Evolutionary conservation across 2,888 invertebrate genomes (phyloP), one percentile per base, ranked within the genome.

Genomic region (Orchesella flavescens): DNA sequence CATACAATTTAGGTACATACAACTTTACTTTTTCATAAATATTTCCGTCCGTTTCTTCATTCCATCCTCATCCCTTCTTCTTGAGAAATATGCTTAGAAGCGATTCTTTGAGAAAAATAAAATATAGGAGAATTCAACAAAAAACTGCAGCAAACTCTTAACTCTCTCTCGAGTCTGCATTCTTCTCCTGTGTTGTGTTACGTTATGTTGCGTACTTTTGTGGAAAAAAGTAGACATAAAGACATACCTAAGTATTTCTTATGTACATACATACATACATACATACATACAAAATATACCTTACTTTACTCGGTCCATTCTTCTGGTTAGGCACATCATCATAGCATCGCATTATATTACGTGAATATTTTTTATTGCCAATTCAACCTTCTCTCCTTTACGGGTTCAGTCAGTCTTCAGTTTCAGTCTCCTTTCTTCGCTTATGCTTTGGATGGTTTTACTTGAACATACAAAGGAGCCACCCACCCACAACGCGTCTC

Each of bases 321-420:
- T n/a, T n/a, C n/a, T n/a, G n/a, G n/a, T n/a, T n/a, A n/a, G n/a
- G n/a, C n/a, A n/a, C n/a, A n/a, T n/a, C n/a, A n/a, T n/a, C n/a
- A n/a, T n/a, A n/a, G n/a, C n/a, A n/a, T n/a, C n/a, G n/a, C n/a
- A n/a, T n/a, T n/a, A n/a, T n/a, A n/a, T n/a, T n/a, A n/a, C n/a
- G n/a, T n/a, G n/a, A 21, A 57, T 57, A n/a, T 57, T 84, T 84
- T 83, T 83, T 84, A 84, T 84, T 79, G 79, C 84, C 79, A 71
- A 84, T 84, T 84, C 84, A 84, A 84, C 84, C 84, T 84, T 84
- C 84, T 84, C 74, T 79, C 78, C 84, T n/a, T n/a, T n/a, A n/a
- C n/a, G n/a, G n/a, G n/a, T n/a, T n/a, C n/a, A n/a, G n/a, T n/a
- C n/a, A n/a, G 84, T 79, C 79, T 84, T 79, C 75, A 79, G 84